A percentile compares a stretch with the other conserved stretches of the same genome.
phyloP scores from a whole-genome alignment of 2,797 vertebrate species.

The Lagocephalus sceleratus region DNA sequence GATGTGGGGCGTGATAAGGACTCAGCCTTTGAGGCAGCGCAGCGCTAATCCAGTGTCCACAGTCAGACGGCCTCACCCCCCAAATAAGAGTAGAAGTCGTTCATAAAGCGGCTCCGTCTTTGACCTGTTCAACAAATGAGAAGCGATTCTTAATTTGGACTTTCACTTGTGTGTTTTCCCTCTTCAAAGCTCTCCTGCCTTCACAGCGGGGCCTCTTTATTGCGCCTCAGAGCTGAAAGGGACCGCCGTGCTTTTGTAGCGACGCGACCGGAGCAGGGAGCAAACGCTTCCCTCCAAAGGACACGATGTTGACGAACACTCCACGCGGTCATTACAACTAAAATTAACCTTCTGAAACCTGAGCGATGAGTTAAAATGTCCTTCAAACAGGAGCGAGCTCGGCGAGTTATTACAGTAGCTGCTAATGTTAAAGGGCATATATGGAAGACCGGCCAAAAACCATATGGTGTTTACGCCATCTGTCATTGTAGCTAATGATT shows the following conservation, averaged over 20 bases:
- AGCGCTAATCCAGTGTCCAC: no score
- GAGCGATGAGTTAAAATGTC: no score
- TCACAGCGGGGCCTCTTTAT: slow-evolving; percentile 32
- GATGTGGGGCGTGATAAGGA: slow-evolving; percentile 1
- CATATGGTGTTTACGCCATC: slow-evolving; percentile 37
- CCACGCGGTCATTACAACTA: slow-evolving; percentile 14
- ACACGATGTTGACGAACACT: slow-evolving; percentile 13
- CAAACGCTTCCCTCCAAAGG: slow-evolving; percentile 3
- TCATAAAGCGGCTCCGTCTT: no score
- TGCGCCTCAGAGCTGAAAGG: slow-evolving; percentile 22
- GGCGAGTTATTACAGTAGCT: no score
- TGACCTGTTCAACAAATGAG: no score
- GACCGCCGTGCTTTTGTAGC: slow-evolving; percentile 21
- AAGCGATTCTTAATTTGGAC: no score
- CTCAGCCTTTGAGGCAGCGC: background rate
- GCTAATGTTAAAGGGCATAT: background rate
- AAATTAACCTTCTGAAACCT: slow-evolving; percentile 6
- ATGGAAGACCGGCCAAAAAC: no score
- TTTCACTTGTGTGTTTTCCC: no score
- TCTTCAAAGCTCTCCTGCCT: slow-evolving; percentile 21
- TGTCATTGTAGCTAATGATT: slow-evolving; percentile 29
- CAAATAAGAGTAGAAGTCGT: no score
- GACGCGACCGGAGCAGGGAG: slow-evolving; percentile 12
- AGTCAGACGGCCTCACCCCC: no score
- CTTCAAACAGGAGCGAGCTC: no score